Evolutionary conservation across 2,888 invertebrate species (phyloP), one percentile per base, ranked within the genome.

Genomic region (Steinernema scapterisci): DNA sequence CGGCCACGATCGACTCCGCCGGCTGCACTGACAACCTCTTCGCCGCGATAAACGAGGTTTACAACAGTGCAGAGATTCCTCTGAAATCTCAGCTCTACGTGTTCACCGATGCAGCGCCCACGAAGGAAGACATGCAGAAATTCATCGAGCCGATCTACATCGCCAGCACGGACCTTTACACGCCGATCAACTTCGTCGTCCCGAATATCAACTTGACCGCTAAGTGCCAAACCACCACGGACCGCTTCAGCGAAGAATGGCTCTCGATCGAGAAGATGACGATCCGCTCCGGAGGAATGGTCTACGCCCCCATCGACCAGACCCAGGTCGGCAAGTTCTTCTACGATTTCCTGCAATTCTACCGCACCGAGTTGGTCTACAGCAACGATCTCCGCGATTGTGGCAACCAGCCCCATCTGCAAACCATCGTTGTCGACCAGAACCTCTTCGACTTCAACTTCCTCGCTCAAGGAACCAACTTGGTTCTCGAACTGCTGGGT

Each of bases 31-130:
- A 71, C 38, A 70, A 48, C n/a, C 46, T 72, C 5, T 70, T 77
- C 63, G 27, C 44, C 13, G 76, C 76, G 0, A 70, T 76, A 45
- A 45, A 25, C 23, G 46, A 43, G 13, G 77, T 76, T 19, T 76
- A 77, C 51, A 70, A 16, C 51, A 19, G 1, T 52, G 19, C 76
- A n/a, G 25, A 27, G 27, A 70, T 76, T 16, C 38, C 25, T 16
- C 31, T 31, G 9, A 63, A 63, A 31, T 63, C 63, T 27, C 63
- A 27, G 7, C 27, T 63, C 31, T 63, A 63, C 63, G 38, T 63
- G 2, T 63, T 63, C 63, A 63, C 63, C 63, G 63, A 63, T 31
- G 63, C 63, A 5, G 19, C 31, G 31, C 63, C 63, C 31, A 25
- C 27, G 27, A 27, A 63, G 27, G 11, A n/a, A 16, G 31, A 63